These are phyloP conservation scores for Sylvicola fuscatus DNA, from an alignment of 2,888 invertebrate genomes.

Conservation along the genomic window DNA sequence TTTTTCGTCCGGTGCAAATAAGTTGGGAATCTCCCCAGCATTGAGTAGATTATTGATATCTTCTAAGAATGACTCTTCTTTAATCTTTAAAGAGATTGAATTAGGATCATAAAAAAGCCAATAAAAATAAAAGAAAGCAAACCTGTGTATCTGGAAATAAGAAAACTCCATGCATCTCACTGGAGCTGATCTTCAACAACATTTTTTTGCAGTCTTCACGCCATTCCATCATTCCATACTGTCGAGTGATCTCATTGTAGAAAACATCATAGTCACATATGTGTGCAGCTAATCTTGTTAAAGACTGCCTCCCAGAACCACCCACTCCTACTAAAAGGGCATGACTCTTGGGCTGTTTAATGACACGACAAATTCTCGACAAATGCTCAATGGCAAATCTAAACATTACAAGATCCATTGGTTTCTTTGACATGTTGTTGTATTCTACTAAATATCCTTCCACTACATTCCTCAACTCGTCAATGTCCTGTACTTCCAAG, in stretches of 20 bases:
- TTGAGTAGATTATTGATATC: constrained; percentile 84
- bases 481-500: constrained; percentile 69
- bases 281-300: constrained; percentile 76
- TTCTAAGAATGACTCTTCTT: constrained; percentile 82
- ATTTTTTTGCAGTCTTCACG: constrained; percentile 76
- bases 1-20: constrained; percentile 69
- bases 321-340: constrained; percentile 79
- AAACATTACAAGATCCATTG: constrained; percentile 86
- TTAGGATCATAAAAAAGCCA: constrained; percentile 5
- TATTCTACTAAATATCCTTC: constrained; percentile 78
- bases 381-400: constrained; percentile 91
- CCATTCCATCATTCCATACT: constrained; percentile 71
- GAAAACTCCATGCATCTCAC: constrained; percentile 75
- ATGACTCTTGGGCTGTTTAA: constrained; percentile 83
- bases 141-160: constrained; percentile 81
- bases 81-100: constrained; percentile 54
- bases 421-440: constrained; percentile 90
- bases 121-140: not conserved
- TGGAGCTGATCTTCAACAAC: constrained; percentile 56
- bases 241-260: constrained; percentile 78
- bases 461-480: constrained; percentile 57
- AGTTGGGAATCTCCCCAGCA: constrained; percentile 84
- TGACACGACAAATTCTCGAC: constrained; percentile 71
- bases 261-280: constrained; percentile 86
- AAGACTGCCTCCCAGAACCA: constrained; percentile 82